Evolutionary conservation across 2,113 vertebrate species (phyloP).

Genomic region (Mus musculus): DNA sequence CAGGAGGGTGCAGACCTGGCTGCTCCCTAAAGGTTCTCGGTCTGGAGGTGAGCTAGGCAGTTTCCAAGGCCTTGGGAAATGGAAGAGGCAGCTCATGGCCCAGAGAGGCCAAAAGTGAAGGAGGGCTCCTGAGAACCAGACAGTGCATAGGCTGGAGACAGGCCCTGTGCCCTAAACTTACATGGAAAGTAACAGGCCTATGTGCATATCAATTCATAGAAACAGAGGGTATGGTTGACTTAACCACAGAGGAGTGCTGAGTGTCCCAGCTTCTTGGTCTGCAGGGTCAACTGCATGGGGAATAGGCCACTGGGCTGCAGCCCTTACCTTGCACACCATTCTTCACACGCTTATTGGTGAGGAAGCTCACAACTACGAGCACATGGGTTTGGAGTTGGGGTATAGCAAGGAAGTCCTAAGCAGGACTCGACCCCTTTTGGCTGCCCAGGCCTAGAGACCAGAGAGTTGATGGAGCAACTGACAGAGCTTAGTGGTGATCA

Average conservation of each 20-base stretch:
- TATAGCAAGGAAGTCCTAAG: rapidly evolving
- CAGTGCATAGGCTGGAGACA: rapidly evolving
- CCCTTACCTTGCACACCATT: too few species aligned
- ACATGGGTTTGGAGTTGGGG: rapidly evolving
- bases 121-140: not conserved
- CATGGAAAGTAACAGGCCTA: too few species aligned
- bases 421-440: not conserved
- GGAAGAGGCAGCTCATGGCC: not conserved
- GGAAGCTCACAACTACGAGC: too few species aligned
- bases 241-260: too few species aligned
- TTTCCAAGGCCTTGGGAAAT: not conserved
- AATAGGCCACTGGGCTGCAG: too few species aligned
- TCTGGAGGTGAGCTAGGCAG: not conserved
- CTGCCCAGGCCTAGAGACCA: slow-evolving; percentile 85
- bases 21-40: not conserved
- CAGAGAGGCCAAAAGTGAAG: not conserved
- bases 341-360: too few species aligned
- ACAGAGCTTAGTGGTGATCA: slow-evolving; percentile 77
- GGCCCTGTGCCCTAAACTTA: too few species aligned
- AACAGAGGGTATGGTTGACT: too few species aligned
- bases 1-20: not conserved
- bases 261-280: too few species aligned
- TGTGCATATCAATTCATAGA: too few species aligned
- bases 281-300: too few species aligned
- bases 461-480: slow-evolving; percentile 87